These are phyloP conservation scores for Charaxes varanes DNA, from an alignment of 1,140 invertebrate species.

Conservation along the genomic window DNA sequence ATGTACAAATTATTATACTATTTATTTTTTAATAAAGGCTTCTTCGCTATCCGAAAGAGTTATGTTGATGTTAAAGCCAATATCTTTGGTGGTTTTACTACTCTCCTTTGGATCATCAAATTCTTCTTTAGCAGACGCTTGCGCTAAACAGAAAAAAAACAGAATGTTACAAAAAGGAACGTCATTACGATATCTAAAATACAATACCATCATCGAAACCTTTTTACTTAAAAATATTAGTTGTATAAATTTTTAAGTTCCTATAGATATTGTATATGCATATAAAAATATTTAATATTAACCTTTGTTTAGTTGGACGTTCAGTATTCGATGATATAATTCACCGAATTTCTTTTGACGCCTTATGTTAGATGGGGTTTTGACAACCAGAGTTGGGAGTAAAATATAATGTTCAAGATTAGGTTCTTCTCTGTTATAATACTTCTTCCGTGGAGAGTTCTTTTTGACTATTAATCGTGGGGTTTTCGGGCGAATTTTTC, in stretches of 20 bases:
- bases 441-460: slow-evolving; percentile 39
- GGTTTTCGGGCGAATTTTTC: slow-evolving; percentile 26
- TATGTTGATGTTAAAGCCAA: slow-evolving; percentile 51
- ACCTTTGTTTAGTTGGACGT: slow-evolving; percentile 40
- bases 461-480: slow-evolving; percentile 52
- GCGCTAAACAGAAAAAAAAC: slow-evolving; percentile 28
- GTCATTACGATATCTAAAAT: no score
- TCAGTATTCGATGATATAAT: slow-evolving; percentile 58
- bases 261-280: neutral
- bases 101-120: slow-evolving; percentile 7
- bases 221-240: no score
- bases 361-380: slow-evolving; percentile 63
- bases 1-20: neutral
- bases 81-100: slow-evolving; percentile 35
- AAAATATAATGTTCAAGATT: slow-evolving; percentile 62
- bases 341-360: slow-evolving; percentile 64
- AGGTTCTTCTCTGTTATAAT: slow-evolving; percentile 33
- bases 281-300: slow-evolving; percentile 2
- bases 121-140: slow-evolving; percentile 12
- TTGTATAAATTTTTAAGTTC: no score
- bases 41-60: slow-evolving; percentile 35
- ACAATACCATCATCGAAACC: no score
- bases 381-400: slow-evolving; percentile 57
- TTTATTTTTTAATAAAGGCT: slow-evolving; percentile 6
- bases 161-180: no score